Evolutionary conservation across 1,140 invertebrate genomes (phyloP).

Genomic region (Drosophila pseudoobscura): DNA sequence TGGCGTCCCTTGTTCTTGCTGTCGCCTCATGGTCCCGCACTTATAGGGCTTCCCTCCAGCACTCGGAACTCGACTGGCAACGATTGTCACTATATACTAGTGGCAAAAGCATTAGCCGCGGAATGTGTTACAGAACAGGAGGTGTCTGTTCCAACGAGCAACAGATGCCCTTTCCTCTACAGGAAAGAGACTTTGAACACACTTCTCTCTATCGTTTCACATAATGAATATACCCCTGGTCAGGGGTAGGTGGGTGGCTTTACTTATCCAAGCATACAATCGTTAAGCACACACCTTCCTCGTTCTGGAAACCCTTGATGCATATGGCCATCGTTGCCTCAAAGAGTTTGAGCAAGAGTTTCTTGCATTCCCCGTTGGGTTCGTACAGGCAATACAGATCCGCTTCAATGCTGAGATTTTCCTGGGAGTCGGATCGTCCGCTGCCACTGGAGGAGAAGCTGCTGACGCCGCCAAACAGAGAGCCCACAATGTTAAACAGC

Average conservation of each 20-base stretch:
- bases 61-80: conserved; percentile 9
- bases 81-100: conserved; percentile 38
- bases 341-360: conserved; percentile 74
- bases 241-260: neutral
- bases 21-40: conserved; percentile 27
- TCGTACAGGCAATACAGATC: conserved; percentile 69
- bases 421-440: conserved; percentile 7
- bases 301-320: conserved; percentile 80
- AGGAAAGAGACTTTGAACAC: no score
- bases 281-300: conserved; percentile 70
- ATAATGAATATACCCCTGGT: neutral
- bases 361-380: conserved; percentile 74
- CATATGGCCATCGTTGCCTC: conserved; percentile 81
- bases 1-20: conserved; percentile 59
- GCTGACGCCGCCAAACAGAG: conserved; percentile 50
- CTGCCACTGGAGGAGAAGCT: conserved; percentile 3
- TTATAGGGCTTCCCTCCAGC: conserved; percentile 55
- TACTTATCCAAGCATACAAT: conserved; percentile 11
- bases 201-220: neutral
- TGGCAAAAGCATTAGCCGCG: conserved; percentile 68
- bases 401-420: conserved; percentile 51
- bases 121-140: conserved; percentile 43
- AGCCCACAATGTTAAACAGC: conserved; percentile 72
- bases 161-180: neutral
- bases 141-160: neutral